A percentile compares a stretch with the other conserved stretches of the same genome.
Evolutionary conservation across 2,113 vertebrate species (phyloP).

Genomic region (Dolichallabes microphthalmus): DNA sequence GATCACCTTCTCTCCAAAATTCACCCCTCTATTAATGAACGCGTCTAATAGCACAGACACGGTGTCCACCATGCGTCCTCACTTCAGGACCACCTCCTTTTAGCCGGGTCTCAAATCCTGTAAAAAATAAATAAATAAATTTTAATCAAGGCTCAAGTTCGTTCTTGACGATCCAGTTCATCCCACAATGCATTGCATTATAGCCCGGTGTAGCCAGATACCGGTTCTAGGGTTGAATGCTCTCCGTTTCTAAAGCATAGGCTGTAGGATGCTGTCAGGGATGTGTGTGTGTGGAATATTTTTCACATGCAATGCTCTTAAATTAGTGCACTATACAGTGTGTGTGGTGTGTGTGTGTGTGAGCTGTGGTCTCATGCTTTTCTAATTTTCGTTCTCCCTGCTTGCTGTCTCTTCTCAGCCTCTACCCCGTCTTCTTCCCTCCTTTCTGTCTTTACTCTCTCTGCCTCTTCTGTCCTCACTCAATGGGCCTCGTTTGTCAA

Average conservation of each 20-base stretch:
- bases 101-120: neutral
- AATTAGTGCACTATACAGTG: neutral
- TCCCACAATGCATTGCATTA: neutral
- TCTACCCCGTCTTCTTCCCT: neutral
- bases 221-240: neutral
- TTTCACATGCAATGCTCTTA: neutral
- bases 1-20: neutral
- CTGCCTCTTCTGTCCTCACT: neutral
- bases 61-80: too few relatives aligned
- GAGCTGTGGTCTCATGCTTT: neutral
- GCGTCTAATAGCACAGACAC: neutral
- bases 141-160: neutral
- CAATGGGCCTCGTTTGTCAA: neutral
- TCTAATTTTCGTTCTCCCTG: neutral
- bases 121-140: neutral
- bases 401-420: neutral
- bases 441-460: neutral
- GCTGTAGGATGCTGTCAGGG: neutral
- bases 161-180: neutral
- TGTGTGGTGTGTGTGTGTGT: neutral
- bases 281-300: neutral
- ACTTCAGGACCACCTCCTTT: neutral
- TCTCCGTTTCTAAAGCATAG: neutral
- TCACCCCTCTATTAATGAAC: neutral
- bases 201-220: neutral